phyloP scores from a whole-genome alignment of 2,113 vertebrate species.

The Murina feae region DNA sequence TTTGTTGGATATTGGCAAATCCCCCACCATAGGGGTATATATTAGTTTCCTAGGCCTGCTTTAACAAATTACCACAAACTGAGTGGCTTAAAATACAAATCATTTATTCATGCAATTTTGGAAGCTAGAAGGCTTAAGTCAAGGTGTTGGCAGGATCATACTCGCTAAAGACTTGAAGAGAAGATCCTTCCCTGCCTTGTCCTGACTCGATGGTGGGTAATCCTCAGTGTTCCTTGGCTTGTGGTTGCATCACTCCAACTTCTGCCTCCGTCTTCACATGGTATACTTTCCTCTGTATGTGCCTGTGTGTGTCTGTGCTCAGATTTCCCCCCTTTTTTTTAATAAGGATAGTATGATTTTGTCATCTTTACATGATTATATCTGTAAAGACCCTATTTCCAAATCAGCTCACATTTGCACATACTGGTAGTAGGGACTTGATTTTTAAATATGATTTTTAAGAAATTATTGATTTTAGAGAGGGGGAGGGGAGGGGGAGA shows the following conservation, averaged over 20 bases:
- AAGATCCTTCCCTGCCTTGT: neutral
- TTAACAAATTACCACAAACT: neutral
- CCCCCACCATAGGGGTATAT: neutral
- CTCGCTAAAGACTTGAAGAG: neutral
- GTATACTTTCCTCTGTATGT: neutral
- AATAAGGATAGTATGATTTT: neutral
- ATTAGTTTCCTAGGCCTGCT: neutral
- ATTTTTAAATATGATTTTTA: too few relatives aligned
- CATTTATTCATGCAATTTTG: neutral
- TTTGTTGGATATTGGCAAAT: neutral
- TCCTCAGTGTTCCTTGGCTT: neutral
- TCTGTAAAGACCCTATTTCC: neutral
- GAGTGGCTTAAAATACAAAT: neutral
- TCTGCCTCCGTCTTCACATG: neutral
- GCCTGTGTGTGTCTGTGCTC: neutral
- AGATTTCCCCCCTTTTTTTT: neutral
- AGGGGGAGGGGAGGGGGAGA: too few relatives aligned
- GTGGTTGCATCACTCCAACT: neutral
- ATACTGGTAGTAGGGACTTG: neutral
- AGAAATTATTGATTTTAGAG: too few relatives aligned
- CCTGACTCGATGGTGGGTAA: neutral
- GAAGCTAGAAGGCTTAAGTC: neutral
- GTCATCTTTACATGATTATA: neutral
- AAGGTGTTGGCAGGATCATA: neutral
- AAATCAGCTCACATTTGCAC: neutral